These are phyloP conservation scores for Trachelus troglodyta DNA, from an alignment of 2,888 invertebrate species.

Conservation along the genomic window DNA sequence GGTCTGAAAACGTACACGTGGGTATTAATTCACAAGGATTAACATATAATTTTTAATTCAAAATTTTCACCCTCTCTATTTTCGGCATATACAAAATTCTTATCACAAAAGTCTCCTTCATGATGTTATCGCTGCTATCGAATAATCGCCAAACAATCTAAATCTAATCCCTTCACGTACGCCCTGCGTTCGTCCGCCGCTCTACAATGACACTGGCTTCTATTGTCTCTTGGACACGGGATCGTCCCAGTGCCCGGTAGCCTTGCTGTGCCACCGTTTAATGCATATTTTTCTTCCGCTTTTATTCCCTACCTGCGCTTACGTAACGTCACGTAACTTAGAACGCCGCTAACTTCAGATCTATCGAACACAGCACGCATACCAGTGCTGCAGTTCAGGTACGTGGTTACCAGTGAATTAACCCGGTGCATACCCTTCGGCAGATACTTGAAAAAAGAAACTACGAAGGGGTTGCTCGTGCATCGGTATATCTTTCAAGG, in stretches of 20 bases:
- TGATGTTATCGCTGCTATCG: constrained; percentile 14
- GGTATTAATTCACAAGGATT: neutral
- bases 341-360: neutral
- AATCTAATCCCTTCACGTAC: neutral
- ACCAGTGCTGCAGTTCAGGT: neutral
- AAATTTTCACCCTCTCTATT: constrained; percentile 41
- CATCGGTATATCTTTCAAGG: neutral
- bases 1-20: neutral
- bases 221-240: neutral
- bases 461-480: neutral
- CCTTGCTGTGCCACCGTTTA: neutral
- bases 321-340: neutral
- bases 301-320: neutral
- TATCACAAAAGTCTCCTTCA: constrained; percentile 45
- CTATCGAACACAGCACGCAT: neutral
- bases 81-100: constrained; percentile 55
- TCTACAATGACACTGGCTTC: neutral
- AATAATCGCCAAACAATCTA: neutral
- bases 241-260: constrained; percentile 33
- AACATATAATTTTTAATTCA: neutral
- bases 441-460: neutral
- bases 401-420: neutral
- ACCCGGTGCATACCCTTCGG: neutral
- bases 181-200: neutral
- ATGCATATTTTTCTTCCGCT: neutral